A percentile compares a stretch with the other conserved stretches of the same genome.
These are phyloP conservation scores for Lutraria lutraria DNA, from an alignment of 2,888 invertebrate species.

Conservation along the genomic window DNA sequence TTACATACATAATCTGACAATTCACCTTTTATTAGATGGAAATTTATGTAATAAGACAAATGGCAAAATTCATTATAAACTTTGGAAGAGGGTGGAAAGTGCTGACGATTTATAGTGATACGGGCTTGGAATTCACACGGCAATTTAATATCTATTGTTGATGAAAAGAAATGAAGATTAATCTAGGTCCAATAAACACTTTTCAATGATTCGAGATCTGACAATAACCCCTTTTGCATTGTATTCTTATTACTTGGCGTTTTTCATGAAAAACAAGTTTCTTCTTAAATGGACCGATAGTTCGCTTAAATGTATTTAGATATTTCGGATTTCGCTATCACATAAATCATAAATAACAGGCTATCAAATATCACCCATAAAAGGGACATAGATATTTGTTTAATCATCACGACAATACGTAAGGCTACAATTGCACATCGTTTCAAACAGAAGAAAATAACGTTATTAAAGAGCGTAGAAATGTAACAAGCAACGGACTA, in stretches of 20 bases:
- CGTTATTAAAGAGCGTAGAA: background rate
- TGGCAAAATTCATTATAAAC: conserved; percentile 22
- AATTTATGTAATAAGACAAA: conserved; percentile 21
- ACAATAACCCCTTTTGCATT: conserved; percentile 32
- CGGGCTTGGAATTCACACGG: conserved; percentile 5
- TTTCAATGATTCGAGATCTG: conserved; percentile 17
- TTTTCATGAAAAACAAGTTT: conserved; percentile 32
- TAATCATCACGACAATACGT: background rate
- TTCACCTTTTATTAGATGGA: background rate
- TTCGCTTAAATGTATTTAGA: background rate
- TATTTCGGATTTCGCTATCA: conserved; percentile 24
- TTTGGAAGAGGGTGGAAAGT: background rate
- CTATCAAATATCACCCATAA: background rate
- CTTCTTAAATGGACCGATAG: conserved; percentile 27
- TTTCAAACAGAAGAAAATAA: background rate
- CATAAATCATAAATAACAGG: conserved; percentile 28
- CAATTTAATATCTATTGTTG: conserved; percentile 33
- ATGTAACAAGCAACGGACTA: background rate
- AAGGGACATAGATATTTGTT: background rate
- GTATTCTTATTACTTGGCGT: conserved; percentile 27
- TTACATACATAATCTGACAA: conserved; percentile 20
- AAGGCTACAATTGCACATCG: background rate
- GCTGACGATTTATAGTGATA: conserved; percentile 22
- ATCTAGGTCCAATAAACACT: conserved; percentile 10
- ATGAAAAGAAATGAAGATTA: background rate